Evolutionary conservation across 1,140 invertebrate species (phyloP).

Genomic region (Aphaenogaster rudis): DNA sequence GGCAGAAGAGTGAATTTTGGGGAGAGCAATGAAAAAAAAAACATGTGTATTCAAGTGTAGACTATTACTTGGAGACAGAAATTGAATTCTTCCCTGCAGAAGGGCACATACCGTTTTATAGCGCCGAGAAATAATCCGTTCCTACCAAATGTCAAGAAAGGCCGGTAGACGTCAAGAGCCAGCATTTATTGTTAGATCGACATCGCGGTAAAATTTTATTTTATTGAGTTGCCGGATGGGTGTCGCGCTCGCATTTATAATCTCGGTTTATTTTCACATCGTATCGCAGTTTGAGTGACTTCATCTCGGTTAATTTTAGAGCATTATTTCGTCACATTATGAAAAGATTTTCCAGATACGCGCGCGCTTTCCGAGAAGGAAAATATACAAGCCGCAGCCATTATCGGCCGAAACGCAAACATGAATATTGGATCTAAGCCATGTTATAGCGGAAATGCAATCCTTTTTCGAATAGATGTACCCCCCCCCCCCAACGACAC

Average conservation of each 20-base stretch:
- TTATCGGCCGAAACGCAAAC: conserved; percentile 28
- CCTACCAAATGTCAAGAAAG: conserved; percentile 65
- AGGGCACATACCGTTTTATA: conserved; percentile 22
- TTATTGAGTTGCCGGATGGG: neutral
- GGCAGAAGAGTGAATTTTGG: neutral
- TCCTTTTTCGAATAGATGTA: neutral
- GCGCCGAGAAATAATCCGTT: conserved; percentile 36
- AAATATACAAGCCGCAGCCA: conserved; percentile 50
- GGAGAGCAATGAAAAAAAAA: neutral
- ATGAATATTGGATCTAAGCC: conserved; percentile 19
- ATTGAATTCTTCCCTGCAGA: conserved; percentile 8
- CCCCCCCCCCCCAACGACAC: neutral
- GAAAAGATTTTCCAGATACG: conserved; percentile 59
- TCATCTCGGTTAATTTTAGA: conserved; percentile 53
- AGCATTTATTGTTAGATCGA: conserved; percentile 34
- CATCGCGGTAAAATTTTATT: conserved; percentile 21
- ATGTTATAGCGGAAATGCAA: neutral
- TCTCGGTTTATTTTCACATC: conserved; percentile 40
- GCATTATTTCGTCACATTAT: conserved; percentile 38
- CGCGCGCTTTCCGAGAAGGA: conserved; percentile 4
- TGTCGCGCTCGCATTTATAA: conserved; percentile 37
- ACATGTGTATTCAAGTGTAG: conserved; percentile 15
- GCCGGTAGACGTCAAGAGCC: conserved; percentile 34
- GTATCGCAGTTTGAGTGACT: neutral
- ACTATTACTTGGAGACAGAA: conserved; percentile 36